phyloP scores from a whole-genome alignment of 2,797 vertebrate species.

The Manis pentadactyla region DNA sequence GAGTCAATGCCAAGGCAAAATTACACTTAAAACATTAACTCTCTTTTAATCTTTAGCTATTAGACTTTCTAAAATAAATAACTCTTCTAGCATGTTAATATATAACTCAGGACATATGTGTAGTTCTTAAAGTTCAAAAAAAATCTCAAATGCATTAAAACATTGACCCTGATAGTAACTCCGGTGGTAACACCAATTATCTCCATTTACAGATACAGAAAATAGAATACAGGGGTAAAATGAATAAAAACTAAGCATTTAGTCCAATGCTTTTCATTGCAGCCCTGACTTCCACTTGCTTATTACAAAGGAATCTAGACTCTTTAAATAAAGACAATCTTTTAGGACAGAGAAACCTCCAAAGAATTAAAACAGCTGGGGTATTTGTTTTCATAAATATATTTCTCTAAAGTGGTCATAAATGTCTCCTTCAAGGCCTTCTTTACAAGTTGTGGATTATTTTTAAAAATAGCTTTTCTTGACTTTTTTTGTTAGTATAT shows the following conservation, averaged over 20 bases:
- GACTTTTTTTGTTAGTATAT: slow-evolving; percentile 26
- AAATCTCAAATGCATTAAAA: neutral
- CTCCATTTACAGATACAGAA: neutral
- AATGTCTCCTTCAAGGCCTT: neutral
- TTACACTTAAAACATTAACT: slow-evolving; percentile 37
- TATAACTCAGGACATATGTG: neutral
- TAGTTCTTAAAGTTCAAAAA: neutral
- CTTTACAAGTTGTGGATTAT: slow-evolving; percentile 28
- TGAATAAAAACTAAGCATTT: neutral
- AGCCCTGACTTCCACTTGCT: neutral
- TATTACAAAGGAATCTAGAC: neutral
- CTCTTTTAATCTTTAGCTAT: neutral
- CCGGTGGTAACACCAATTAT: neutral
- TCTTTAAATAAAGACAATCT: neutral
- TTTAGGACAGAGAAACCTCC: neutral
- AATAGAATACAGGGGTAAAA: neutral
- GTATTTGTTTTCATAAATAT: neutral
- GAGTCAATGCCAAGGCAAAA: slow-evolving; percentile 60
- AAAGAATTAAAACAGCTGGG: neutral
- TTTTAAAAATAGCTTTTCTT: slow-evolving; percentile 23
- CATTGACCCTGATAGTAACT: neutral
- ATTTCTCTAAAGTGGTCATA: neutral
- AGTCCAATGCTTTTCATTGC: neutral
- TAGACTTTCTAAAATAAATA: slow-evolving; percentile 51
- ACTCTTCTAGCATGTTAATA: neutral